Evolutionary conservation across 2,888 invertebrate genomes (phyloP).

Genomic region (Temnothorax ravouxi): DNA sequence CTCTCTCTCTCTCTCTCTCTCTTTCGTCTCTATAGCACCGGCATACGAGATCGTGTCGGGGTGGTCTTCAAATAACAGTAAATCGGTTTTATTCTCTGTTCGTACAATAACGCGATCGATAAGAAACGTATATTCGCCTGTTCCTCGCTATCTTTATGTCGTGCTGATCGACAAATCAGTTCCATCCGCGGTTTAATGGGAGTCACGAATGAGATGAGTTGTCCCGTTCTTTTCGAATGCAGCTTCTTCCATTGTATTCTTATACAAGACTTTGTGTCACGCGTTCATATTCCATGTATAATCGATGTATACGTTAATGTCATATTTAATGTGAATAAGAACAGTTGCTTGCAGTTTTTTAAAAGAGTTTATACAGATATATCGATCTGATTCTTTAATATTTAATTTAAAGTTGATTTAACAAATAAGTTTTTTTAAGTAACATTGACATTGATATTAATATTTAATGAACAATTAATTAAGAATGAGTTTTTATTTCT

Average conservation of each 20-base stretch:
- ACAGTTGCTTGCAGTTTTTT: neutral
- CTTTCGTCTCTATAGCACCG: constrained; percentile 53
- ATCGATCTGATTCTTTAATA: neutral
- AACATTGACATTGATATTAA: neutral
- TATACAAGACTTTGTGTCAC: neutral
- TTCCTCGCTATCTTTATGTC: constrained; percentile 50
- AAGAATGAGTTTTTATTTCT: constrained; percentile 7
- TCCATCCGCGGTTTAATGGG: constrained; percentile 41
- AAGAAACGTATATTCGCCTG: constrained; percentile 63
- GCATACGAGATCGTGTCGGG: constrained; percentile 67
- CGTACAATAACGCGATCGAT: constrained; percentile 73
- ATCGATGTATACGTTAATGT: neutral
- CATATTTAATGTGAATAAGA: neutral
- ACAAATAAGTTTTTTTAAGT: neutral
- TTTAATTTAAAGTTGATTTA: neutral
- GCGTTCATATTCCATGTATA: neutral
- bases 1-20: too few relatives aligned
- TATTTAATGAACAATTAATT: neutral
- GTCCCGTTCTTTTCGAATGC: constrained; percentile 15
- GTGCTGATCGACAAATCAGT: constrained; percentile 56
- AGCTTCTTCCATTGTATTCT: neutral
- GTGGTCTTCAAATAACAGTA: constrained; percentile 72
- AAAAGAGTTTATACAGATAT: neutral
- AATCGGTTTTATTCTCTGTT: constrained; percentile 72
- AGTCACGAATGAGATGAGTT: constrained; percentile 50